Evolutionary conservation across 2,797 vertebrate species (phyloP).

Genomic region (Lepus townsendii): DNA sequence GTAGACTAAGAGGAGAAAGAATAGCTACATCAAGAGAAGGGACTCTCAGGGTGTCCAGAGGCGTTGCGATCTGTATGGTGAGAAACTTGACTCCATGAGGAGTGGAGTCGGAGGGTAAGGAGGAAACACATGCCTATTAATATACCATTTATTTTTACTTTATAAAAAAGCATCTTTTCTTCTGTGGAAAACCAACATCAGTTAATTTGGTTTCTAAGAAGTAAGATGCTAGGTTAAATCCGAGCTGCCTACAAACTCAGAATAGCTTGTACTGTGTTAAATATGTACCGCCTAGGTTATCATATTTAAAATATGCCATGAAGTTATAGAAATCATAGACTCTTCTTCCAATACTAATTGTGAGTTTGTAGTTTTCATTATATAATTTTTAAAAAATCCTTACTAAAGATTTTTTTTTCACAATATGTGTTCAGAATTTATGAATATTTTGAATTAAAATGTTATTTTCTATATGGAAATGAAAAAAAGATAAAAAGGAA

Average conservation of each 20-base stretch:
- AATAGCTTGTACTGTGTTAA: background rate
- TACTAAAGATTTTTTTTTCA: background rate
- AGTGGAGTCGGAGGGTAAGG: background rate
- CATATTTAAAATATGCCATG: background rate
- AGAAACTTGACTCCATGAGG: background rate
- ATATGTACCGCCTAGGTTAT: background rate
- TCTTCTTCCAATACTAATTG: background rate
- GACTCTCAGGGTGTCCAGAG: background rate
- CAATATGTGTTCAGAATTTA: background rate
- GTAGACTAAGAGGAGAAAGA: background rate
- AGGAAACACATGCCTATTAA: background rate
- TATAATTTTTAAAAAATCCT: background rate
- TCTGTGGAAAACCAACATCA: background rate
- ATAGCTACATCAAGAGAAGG: background rate
- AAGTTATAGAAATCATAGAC: background rate
- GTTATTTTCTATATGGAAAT: background rate
- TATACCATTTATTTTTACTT: background rate
- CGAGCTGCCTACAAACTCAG: conserved; percentile 3
- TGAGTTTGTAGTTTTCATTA: background rate
- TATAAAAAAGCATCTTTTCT: background rate
- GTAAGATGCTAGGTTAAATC: background rate
- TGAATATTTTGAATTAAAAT: background rate
- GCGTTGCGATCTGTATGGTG: too few relatives aligned
- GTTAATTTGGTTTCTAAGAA: background rate
- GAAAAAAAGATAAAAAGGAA: background rate